Evolutionary conservation across 2,113 vertebrate genomes (phyloP).

Genomic region (Parus major): DNA sequence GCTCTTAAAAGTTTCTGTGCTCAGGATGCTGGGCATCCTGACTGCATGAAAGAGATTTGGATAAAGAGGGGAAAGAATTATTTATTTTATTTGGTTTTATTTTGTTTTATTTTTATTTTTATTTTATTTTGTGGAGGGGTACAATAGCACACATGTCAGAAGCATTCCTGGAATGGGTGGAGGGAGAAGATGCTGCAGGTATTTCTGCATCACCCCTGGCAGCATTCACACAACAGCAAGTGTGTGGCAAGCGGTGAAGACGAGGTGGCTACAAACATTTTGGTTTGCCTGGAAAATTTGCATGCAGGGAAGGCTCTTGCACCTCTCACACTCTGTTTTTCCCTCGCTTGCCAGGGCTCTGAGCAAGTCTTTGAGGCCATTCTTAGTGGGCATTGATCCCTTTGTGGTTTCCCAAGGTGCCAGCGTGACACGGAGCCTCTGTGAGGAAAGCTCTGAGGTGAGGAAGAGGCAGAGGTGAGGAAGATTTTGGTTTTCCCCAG

Average conservation of each 20-base stretch:
- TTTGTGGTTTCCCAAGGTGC: background rate
- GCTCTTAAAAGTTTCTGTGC: background rate
- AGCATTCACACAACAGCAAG: background rate
- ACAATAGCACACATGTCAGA: background rate
- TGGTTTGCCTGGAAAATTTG: background rate
- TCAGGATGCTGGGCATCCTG: background rate
- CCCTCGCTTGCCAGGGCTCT: background rate
- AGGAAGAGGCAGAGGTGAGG: background rate
- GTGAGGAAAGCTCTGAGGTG: background rate
- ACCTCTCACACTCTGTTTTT: background rate
- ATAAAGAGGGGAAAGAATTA: background rate
- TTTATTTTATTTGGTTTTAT: background rate
- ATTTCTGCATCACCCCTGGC: background rate
- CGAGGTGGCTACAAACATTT: background rate
- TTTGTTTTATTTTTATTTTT: background rate
- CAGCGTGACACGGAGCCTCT: background rate
- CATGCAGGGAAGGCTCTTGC: background rate
- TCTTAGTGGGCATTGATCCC: background rate
- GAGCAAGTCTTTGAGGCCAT: background rate
- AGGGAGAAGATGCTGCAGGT: background rate
- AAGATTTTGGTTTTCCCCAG: background rate
- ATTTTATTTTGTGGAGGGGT: background rate
- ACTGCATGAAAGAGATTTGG: accelerated
- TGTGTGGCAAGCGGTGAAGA: background rate
- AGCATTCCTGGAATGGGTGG: background rate